Conservation (phyloP, 2,797 vertebrate species). For the Chelmon rostratus region DNA sequence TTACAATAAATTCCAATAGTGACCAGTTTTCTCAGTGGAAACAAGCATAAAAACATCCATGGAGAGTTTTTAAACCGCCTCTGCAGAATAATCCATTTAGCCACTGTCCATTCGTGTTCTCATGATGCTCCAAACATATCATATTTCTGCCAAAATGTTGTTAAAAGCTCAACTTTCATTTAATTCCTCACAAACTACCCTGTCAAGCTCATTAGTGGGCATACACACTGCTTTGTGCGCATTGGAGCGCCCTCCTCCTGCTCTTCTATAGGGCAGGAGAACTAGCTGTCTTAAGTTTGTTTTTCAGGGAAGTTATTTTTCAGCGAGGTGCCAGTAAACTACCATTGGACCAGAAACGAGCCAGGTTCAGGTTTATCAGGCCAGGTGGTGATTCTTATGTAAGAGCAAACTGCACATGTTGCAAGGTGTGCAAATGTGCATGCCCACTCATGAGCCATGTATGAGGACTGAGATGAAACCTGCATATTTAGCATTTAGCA, state of each 20-base stretch:
- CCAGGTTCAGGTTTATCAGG: neutral
- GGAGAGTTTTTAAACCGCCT: conserved; percentile 11
- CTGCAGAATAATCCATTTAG: conserved; percentile 18
- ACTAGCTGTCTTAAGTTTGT: neutral
- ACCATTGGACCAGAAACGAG: neutral
- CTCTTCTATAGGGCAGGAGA: neutral
- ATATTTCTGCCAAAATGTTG: conserved; percentile 22
- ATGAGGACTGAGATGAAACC: neutral
- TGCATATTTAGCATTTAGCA: neutral
- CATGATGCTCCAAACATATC: conserved; percentile 4
- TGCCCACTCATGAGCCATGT: neutral
- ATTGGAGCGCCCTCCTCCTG: neutral
- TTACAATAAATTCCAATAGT: conserved; percentile 39
- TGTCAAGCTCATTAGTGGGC: conserved; percentile 29
- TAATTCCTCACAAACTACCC: conserved; percentile 9
- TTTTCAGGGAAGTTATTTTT: neutral
- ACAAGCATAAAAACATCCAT: conserved; percentile 35
- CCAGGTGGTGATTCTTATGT: neutral
- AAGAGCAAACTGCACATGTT: neutral
- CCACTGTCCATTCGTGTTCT: neutral
- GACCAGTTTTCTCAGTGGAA: conserved; percentile 32
- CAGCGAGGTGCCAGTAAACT: neutral
- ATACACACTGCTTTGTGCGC: neutral
- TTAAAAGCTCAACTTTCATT: conserved; percentile 7
- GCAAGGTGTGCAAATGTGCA: neutral